Percentiles rank a stretch among this genome's conserved stretches.
These are phyloP conservation scores for Acrobasis repandana DNA, from an alignment of 2,888 invertebrate genomes.

Conservation along the genomic window DNA sequence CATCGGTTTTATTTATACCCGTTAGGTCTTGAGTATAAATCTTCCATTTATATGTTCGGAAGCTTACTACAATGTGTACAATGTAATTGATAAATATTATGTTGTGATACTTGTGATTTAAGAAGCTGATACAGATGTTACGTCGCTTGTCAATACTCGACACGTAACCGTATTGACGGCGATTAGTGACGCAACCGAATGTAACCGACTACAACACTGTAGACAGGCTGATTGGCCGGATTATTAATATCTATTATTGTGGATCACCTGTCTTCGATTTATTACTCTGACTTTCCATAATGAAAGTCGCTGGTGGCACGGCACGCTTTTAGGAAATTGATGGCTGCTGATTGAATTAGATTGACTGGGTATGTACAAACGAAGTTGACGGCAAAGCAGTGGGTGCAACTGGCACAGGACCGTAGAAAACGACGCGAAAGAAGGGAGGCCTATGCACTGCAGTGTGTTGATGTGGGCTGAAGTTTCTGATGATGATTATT, in stretches of 20 bases:
- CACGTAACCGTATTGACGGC: slow-evolving; percentile 18
- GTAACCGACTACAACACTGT: not conserved
- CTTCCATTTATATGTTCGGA: too few relatives aligned
- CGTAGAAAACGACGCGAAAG: too few relatives aligned
- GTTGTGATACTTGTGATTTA: not conserved
- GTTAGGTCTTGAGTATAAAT: too few relatives aligned
- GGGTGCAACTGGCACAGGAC: too few relatives aligned
- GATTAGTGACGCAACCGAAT: slow-evolving; percentile 3
- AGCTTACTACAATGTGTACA: too few relatives aligned
- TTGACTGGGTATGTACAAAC: too few relatives aligned
- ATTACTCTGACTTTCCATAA: not conserved
- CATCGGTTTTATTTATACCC: too few relatives aligned
- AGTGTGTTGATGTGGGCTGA: too few relatives aligned
- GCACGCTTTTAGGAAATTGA: not conserved
- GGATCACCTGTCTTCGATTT: slow-evolving; percentile 7
- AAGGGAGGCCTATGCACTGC: too few relatives aligned
- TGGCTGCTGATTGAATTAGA: too few relatives aligned
- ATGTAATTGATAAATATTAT: not conserved
- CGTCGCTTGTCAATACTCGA: slow-evolving; percentile 9
- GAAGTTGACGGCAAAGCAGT: too few relatives aligned
- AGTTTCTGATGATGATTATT: too few relatives aligned
- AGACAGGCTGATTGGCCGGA: slow-evolving; percentile 2
- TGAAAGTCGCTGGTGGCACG: not conserved
- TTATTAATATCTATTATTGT: slow-evolving; percentile 14
- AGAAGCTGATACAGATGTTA: slow-evolving; percentile 5